Evolutionary conservation across 2,797 vertebrate genomes (phyloP).

Genomic region (Chelmon rostratus): DNA sequence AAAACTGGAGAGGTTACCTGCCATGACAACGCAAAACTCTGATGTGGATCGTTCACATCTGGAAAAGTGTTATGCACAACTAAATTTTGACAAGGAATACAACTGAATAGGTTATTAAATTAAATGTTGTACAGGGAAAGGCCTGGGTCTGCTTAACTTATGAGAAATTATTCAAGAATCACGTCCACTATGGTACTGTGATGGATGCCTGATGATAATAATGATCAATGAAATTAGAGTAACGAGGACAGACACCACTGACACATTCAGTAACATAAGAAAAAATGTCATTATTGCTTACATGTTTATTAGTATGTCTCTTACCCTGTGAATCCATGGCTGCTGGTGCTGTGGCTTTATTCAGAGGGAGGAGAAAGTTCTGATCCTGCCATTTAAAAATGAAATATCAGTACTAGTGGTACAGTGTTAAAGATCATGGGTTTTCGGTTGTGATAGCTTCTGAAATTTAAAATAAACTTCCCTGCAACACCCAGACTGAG

Average conservation of each 20-base stretch:
- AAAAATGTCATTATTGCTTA: neutral
- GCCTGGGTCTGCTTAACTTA: neutral
- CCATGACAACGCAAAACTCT: no score
- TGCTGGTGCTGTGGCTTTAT: slow-evolving; percentile 19
- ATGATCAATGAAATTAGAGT: neutral
- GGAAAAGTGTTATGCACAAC: neutral
- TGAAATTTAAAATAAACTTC: neutral
- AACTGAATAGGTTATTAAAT: neutral
- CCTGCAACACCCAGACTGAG: neutral
- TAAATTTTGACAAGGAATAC: neutral
- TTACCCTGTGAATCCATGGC: slow-evolving; percentile 74
- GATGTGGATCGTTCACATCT: neutral
- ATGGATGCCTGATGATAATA: neutral
- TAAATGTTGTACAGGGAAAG: neutral
- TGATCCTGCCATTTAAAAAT: neutral
- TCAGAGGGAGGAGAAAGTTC: neutral
- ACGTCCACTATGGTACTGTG: neutral
- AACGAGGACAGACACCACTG: neutral
- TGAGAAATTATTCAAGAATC: neutral
- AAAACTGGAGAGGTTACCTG: neutral
- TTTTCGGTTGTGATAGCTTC: neutral
- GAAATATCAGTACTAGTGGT: neutral
- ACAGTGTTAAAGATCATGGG: no score
- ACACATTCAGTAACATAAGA: neutral
- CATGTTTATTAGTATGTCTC: neutral